phyloP scores from a whole-genome alignment of 2,888 invertebrate genomes.

The Tipula unca region DNA sequence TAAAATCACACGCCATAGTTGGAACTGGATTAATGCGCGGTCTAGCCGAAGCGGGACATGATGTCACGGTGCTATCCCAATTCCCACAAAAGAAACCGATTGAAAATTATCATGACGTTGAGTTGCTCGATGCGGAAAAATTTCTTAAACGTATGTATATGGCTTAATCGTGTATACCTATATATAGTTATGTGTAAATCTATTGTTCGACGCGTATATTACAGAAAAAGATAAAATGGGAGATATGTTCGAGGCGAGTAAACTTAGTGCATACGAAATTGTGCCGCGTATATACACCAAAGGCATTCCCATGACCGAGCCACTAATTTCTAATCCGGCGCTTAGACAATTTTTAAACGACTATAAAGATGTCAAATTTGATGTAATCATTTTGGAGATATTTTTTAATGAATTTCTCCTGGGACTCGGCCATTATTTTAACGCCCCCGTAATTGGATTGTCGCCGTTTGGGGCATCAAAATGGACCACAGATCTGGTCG shows the following conservation, averaged over 20 bases:
- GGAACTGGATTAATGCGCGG: constrained; percentile 33
- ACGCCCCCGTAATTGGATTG: constrained; percentile 30
- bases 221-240: not conserved
- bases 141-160: not conserved
- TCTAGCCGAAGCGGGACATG: not conserved
- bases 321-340: not conserved
- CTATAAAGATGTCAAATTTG: constrained; percentile 33
- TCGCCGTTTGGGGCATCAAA: constrained; percentile 29
- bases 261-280: not conserved
- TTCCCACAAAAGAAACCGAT: constrained; percentile 28
- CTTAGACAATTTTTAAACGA: not conserved
- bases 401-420: constrained; percentile 37
- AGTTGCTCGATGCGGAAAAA: not conserved
- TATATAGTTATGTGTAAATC: not conserved
- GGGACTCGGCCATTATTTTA: constrained; percentile 30
- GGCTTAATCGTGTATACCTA: not conserved
- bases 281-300: not conserved
- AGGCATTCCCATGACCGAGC: not conserved
- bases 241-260: not conserved
- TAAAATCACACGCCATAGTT: constrained; percentile 32
- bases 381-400: constrained; percentile 38
- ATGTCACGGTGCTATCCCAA: not conserved
- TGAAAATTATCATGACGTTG: constrained; percentile 28
- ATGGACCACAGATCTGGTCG: constrained; percentile 26
- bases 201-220: not conserved